Evolutionary conservation across 2,888 invertebrate species (phyloP), one percentile per base, ranked within the genome.

Genomic region (Esperia sulphurella): DNA sequence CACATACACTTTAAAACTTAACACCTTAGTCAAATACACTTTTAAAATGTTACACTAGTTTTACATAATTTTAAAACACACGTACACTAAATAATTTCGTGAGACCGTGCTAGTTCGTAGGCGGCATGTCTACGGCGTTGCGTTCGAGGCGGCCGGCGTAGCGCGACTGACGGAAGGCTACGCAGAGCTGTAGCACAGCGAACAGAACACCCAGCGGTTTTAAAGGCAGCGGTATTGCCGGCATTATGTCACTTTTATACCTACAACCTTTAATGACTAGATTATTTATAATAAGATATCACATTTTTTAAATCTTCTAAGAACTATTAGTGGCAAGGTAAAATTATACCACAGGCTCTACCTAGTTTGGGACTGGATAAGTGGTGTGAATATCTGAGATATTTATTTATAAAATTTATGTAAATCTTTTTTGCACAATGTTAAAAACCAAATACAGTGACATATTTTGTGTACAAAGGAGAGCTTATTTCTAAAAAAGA

Each of bases 101-200:
- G 49, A 49, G n/a, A 28, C 21, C 29, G 58, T 43, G 35, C 45
- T 65, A 69, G 61, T 57, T 67, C 75, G 73, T 71, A 67, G 63
- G 53, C 61, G 57, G 57, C 70, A 59, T 64, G 53, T 48, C 66
- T 70, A 70, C 68, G 68, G 58, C 72, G 79, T 77, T 75, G 80
- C 81, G 75, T 55, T 66, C 75, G 72, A 65, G 68, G 61, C 74
- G 76, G 59, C 53, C 60, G 68, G 62, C 76, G 79, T 78, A 80
- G 74, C 73, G 58, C 71, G 76, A 79, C 80, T 80, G 84, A 74
- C 63, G 40, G 45, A 74, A 62, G 40, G 45, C 48, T 47, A 46
- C 50, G 53, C 21, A 9, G 40, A 1, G 30, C 9, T 5, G 10
- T 10, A 14, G 7, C 45, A 39, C 13, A 39, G 45, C 12, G 21